Evolutionary conservation across 2,797 vertebrate species (phyloP), one percentile per base, ranked within the genome.

Genomic region (Chaenodraco wilsoni): DNA sequence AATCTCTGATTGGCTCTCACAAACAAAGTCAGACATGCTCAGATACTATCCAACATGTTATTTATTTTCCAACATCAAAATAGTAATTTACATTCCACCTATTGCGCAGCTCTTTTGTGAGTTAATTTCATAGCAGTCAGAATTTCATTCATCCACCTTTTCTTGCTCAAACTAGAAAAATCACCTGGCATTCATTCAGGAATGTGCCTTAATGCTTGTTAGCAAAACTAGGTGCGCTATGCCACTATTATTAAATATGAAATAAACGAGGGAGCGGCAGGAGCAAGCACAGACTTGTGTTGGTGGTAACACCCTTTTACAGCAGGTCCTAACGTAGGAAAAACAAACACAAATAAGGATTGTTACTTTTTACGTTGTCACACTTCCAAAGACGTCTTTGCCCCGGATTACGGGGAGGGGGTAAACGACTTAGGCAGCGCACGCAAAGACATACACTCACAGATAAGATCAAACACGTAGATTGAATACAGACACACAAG

Each of bases 241-340:
- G 33, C 1, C 21, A 50, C 10, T 14, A 2, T 17, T 50, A 14
- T 78, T 52, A 72, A 16, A 63, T 78, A 61, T 45, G 2, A 75
- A 75, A 69, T 17, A 51, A 40, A 55, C 56, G 14, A 16, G 11
- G 52, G 50, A 50, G 14, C 21, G 3, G 6, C 27, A 9, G 10
- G 43, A 62, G 1, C 78, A 64, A n/a, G 79, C 62, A 10, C 44
- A 54, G 70, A 84, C 84, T n/a, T 75, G 78, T 52, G 11, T 57
- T 40, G 48, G 49, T 46, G 57, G 50, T 64, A 44, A 43, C 1
- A 14, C 5, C 59, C 46, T 65, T 55, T 54, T 54, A 19, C 43
- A 14, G 13, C 40, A 49, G 66, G 1, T 19, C 76, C n/a, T 2
- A 48, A 10, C 3, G 19, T 3, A 56, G 59, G 23, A 69, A 50